Evolutionary conservation across 2,797 vertebrate genomes (phyloP).

Genomic region (Danio albolineatus): DNA sequence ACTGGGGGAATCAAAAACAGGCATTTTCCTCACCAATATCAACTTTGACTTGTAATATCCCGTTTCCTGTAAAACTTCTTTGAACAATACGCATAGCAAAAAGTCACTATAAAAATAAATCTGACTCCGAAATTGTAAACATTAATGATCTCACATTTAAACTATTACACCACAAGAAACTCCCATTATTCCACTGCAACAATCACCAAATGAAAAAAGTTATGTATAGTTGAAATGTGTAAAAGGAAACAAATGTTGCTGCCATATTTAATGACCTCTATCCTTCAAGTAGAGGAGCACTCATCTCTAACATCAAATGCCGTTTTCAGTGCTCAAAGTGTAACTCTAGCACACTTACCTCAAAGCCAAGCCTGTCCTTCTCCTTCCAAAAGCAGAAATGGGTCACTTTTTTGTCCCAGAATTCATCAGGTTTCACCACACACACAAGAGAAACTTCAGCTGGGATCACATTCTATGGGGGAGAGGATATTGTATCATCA

Average conservation of each 20-base stretch:
- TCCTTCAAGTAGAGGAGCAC: neutral
- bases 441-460: constrained; percentile 98
- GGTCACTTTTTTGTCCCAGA: constrained; percentile 99
- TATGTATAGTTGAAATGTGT: neutral
- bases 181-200: neutral
- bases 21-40: no score
- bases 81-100: neutral
- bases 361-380: constrained; percentile 97
- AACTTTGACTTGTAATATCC: neutral
- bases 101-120: constrained; percentile 12
- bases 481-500: no score
- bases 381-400: constrained; percentile 99
- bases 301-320: neutral
- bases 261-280: no score
- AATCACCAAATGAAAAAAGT: neutral
- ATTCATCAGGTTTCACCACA: constrained; percentile 98
- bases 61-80: neutral
- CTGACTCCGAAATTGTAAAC: neutral
- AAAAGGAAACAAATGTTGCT: neutral
- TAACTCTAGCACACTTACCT: constrained; percentile 79
- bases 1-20: no score
- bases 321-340: neutral
- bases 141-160: neutral
- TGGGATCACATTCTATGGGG: constrained; percentile 94
- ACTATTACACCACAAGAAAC: neutral